These are phyloP conservation scores for Conopomorpha cramerella DNA, from an alignment of 1,140 invertebrate species.

Conservation along the genomic window DNA sequence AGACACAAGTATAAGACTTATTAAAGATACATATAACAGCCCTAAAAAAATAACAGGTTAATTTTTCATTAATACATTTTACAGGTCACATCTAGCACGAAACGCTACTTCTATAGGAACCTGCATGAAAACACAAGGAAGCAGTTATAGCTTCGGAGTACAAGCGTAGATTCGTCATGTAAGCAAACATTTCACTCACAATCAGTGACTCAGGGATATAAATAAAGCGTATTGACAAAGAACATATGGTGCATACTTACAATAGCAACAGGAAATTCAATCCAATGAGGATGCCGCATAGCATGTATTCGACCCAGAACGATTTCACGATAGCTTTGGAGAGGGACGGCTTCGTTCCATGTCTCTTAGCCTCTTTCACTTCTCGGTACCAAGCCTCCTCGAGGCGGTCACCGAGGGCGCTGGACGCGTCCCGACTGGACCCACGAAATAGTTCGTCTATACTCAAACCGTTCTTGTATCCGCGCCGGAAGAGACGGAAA, in stretches of 20 bases:
- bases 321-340: conserved; percentile 45
- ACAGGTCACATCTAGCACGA: no score
- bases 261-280: conserved; percentile 49
- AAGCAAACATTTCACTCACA: conserved; percentile 16
- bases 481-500: conserved; percentile 29
- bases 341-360: conserved; percentile 39
- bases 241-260: conserved; percentile 17
- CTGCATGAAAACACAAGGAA: no score
- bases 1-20: no score
- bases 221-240: neutral
- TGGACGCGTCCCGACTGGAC: conserved; percentile 62
- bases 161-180: no score
- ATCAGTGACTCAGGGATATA: no score
- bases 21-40: no score
- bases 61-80: no score
- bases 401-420: conserved; percentile 60
- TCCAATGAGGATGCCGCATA: conserved; percentile 30
- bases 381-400: conserved; percentile 57
- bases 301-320: conserved; percentile 54
- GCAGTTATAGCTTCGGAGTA: no score
- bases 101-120: no score
- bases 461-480: conserved; percentile 58
- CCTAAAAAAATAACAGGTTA: no score
- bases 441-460: conserved; percentile 64
- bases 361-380: conserved; percentile 24